Base-by-base conservation (phyloP, 2,113 vertebrate species). In the Prochilodus magdalenae region DNA sequence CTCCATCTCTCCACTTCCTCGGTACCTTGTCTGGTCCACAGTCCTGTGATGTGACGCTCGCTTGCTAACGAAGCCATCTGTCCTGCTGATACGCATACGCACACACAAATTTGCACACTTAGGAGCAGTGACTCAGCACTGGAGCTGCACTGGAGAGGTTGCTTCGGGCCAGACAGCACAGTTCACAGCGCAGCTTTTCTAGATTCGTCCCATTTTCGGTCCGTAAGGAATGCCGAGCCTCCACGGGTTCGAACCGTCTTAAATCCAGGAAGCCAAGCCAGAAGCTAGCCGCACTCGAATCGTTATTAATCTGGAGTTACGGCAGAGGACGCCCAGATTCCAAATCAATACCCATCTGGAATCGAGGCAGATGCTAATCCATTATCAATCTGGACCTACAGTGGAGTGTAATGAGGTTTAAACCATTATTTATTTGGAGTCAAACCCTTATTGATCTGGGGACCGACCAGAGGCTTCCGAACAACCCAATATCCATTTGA, bases 41-140 rank as follows among this genome's bases (percentile, higher is more conserved):
- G 55, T 7, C 16, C 74, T 66, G 30, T 15, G 24, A 59, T 82
- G 80, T 14, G 33, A 66, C 27, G 22, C 67, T 20, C 62, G 20
- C 59, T 77, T 59, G 44, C 27, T 72, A 83, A 76, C 74, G 22
- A 44, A 83, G 53, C 65, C 73, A 77, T 62, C 66, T 76, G 65
- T 77, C 75, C 49, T 69, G 62, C 47, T 55, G 71, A 81, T 27
- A 66, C 71, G 40, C 63, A 69, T 16, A 71, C 75, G 71, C 82
- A 74, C 66, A 71, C 81, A 69, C 75, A 66, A 57, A 16, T 44
- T 65, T 18, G n/a, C 72, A 73, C 26, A 69, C 53, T 59, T 53
- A n/a, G 57, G 40, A 62, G 30, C 5, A 65, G 22, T 72, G 75
- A 77, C 69, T 80, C 79, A 80, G 79, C 70, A 63, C 22, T 80